phyloP scores from a whole-genome alignment of 2,113 vertebrate genomes.

The Ophiodon elongatus region DNA sequence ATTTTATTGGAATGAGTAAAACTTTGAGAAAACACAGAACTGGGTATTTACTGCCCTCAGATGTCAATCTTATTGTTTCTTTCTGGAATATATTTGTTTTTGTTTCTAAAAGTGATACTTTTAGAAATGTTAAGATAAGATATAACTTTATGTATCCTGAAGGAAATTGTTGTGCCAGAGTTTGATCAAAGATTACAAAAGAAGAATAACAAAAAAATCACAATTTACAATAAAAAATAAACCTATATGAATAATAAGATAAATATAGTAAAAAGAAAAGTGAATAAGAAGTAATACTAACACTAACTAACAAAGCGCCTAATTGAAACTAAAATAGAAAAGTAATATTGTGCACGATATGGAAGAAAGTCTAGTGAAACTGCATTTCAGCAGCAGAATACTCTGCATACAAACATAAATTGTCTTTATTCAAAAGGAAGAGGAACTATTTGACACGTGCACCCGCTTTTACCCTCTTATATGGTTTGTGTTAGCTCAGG shows the following conservation, averaged over 20 bases:
- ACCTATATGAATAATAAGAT: not conserved
- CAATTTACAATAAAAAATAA: not conserved
- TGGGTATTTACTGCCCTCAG: not conserved
- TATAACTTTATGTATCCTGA: not conserved
- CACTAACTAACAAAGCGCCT: not conserved
- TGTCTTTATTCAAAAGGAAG: not conserved
- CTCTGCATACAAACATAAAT: not conserved
- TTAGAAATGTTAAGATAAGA: not conserved
- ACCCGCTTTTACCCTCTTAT: conserved; percentile 10
- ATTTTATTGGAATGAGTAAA: not conserved
- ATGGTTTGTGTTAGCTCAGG: conserved; percentile 13
- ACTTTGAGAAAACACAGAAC: not conserved
- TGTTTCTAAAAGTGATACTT: not conserved
- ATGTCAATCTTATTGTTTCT: not conserved
- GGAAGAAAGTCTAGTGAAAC: not conserved
- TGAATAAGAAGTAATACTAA: not conserved
- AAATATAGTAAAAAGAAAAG: not conserved
- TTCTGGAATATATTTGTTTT: not conserved
- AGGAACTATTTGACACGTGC: conserved; percentile 2
- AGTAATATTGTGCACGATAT: not conserved
- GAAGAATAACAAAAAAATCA: not conserved
- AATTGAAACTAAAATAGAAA: not conserved
- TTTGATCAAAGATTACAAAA: not conserved
- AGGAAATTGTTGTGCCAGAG: not conserved
- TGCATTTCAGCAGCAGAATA: not conserved